phyloP scores from a whole-genome alignment of 35 echinoderm and acorn worm genomes.

The Hemicentrotus pulcherrimus region DNA sequence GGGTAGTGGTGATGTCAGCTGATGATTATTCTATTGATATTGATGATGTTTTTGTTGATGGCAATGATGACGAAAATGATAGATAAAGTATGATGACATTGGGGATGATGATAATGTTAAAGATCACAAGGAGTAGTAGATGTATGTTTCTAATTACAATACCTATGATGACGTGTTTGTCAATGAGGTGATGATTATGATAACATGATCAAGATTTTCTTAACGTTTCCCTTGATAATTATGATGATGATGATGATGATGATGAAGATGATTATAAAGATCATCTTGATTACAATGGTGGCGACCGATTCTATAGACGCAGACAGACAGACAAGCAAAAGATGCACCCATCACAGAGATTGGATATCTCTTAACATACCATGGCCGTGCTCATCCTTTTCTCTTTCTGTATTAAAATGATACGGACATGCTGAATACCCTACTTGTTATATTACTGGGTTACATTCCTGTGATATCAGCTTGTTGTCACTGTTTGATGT shows the following conservation, averaged over 20 bases:
- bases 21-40: background rate
- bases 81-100: background rate
- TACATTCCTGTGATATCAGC: too few relatives aligned
- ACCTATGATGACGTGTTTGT: background rate
- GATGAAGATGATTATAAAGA: too few relatives aligned
- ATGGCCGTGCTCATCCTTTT: background rate
- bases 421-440: background rate
- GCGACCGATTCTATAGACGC: too few relatives aligned
- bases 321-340: too few relatives aligned
- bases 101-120: background rate
- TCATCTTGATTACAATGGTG: too few relatives aligned
- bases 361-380: background rate
- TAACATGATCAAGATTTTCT: background rate
- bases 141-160: background rate
- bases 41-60: background rate
- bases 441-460: background rate
- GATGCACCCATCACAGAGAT: background rate
- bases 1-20: background rate
- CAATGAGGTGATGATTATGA: background rate
- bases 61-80: background rate
- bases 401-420: background rate
- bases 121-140: too few relatives aligned
- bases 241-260: too few relatives aligned
- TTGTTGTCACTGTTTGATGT: too few relatives aligned
- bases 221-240: too few relatives aligned